phyloP scores from a whole-genome alignment of 2,797 vertebrate genomes.

The Malurus leucopterus region DNA sequence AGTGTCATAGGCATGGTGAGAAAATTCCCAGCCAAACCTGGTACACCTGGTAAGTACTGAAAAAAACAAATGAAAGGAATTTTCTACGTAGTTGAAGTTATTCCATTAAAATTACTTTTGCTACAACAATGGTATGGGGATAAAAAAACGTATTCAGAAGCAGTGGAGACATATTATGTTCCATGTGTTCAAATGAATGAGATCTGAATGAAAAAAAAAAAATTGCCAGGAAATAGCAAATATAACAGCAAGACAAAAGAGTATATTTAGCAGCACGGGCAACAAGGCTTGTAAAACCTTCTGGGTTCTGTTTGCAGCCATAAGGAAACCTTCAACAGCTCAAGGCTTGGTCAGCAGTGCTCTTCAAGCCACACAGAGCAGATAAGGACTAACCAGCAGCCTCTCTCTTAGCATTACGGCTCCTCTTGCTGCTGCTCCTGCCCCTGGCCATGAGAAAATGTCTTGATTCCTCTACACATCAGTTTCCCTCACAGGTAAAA shows the following conservation, averaged over 20 bases:
- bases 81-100: not conserved
- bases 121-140: not conserved
- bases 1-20: fast-evolving
- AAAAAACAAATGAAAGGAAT: not conserved
- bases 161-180: not conserved
- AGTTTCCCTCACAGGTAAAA: not conserved
- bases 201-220: not conserved
- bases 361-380: not conserved
- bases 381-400: not conserved
- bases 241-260: not conserved
- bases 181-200: not conserved
- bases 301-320: not conserved
- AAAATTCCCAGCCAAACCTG: not conserved
- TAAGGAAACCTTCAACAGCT: not conserved
- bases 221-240: not conserved
- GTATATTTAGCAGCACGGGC: not conserved
- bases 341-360: not conserved
- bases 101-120: not conserved
- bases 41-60: not conserved
- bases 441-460: not conserved
- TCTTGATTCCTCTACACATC: not conserved
- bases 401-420: not conserved
- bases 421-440: not conserved
- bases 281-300: not conserved
- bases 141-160: not conserved